phyloP scores from a whole-genome alignment of 2,888 invertebrate species.

The Volucella inflata region DNA sequence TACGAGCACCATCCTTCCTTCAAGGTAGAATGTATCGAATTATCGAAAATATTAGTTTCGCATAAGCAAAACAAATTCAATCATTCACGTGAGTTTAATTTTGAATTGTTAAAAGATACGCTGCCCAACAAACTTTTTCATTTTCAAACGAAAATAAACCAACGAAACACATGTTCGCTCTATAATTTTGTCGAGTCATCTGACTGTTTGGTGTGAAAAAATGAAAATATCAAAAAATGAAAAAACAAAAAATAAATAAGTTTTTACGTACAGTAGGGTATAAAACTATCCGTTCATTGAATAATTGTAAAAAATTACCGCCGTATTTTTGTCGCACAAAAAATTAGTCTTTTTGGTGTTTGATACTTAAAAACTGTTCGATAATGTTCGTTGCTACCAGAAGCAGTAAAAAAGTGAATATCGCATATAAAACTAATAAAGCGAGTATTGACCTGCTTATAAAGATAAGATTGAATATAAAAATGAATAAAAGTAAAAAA shows the following conservation, averaged over 20 bases:
- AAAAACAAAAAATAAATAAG: neutral
- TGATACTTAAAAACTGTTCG: too few species aligned
- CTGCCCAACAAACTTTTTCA: neutral
- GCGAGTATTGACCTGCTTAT: too few species aligned
- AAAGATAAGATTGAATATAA: too few species aligned
- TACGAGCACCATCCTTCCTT: neutral
- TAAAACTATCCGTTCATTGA: neutral
- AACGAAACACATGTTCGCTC: too few species aligned
- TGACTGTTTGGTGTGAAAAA: neutral
- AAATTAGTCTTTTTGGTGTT: too few species aligned
- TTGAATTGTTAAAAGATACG: neutral
- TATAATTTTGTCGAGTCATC: neutral
- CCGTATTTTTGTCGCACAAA: too few species aligned
- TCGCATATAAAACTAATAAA: too few species aligned
- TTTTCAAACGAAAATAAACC: constrained; percentile 7
- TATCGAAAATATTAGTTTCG: too few species aligned
- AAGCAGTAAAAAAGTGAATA: too few species aligned
- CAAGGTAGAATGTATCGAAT: too few species aligned
- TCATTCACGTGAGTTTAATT: constrained; percentile 4
- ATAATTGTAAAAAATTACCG: neutral
- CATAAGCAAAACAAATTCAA: neutral
- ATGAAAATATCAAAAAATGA: neutral
- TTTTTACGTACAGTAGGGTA: neutral
- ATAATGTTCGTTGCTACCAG: too few species aligned
- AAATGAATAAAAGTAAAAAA: too few species aligned